Evolutionary conservation across 2,888 invertebrate species (phyloP).

Genomic region (Drosophila niveifrons): DNA sequence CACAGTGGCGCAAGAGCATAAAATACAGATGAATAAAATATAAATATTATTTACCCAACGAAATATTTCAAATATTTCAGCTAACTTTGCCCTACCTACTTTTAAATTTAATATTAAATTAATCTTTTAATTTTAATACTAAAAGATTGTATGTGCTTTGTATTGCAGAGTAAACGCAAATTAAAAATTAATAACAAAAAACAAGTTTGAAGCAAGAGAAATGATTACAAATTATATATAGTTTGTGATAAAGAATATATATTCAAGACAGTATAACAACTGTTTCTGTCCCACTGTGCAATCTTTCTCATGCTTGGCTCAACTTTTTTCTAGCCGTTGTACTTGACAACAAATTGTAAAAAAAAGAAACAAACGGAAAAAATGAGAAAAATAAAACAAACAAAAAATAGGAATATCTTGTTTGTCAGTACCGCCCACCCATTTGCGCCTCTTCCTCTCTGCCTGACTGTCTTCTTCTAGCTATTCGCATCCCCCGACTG

Average conservation of each 20-base stretch:
- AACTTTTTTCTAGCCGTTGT: constrained; percentile 69
- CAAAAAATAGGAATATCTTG: constrained; percentile 45
- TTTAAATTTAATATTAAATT: too few relatives aligned
- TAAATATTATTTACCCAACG: too few relatives aligned
- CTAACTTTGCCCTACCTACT: too few relatives aligned
- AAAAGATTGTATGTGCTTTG: too few relatives aligned
- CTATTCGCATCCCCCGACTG: constrained; percentile 16
- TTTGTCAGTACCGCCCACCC: constrained; percentile 27
- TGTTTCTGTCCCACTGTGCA: constrained; percentile 51
- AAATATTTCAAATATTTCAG: too few relatives aligned
- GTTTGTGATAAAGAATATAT: too few relatives aligned
- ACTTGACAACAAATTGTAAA: constrained; percentile 69
- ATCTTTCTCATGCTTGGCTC: constrained; percentile 46
- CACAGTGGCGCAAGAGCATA: constrained; percentile 53
- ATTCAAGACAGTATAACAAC: not conserved
- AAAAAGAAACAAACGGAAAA: constrained; percentile 47
- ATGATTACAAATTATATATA: too few relatives aligned
- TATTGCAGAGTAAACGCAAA: too few relatives aligned
- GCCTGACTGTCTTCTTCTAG: not conserved
- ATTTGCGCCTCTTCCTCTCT: not conserved
- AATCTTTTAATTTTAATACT: too few relatives aligned
- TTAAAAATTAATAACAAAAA: not conserved
- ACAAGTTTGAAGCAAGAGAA: not conserved
- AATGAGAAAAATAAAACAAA: constrained; percentile 52
- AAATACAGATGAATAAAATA: too few relatives aligned